Conservation (phyloP, 23 tunicate species). For the Diplosoma virens region DNA sequence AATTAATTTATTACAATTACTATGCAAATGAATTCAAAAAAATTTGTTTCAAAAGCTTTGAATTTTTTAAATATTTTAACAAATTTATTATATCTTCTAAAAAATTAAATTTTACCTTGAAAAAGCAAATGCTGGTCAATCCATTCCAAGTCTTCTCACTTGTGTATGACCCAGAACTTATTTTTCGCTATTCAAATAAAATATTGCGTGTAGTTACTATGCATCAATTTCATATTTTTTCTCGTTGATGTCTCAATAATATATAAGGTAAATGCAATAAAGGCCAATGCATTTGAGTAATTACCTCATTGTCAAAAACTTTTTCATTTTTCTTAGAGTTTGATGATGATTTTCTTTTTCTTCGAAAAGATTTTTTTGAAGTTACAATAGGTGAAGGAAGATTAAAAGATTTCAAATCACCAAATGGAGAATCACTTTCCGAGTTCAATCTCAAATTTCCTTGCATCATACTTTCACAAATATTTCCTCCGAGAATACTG, state of each 20-base stretch:
- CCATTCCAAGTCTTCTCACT: slow-evolving; percentile 68
- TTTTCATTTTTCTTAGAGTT: slow-evolving; percentile 58
- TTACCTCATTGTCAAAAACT: slow-evolving; percentile 78
- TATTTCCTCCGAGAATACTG: slow-evolving; percentile 43
- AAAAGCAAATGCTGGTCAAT: slow-evolving; percentile 50
- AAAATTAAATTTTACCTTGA: too few relatives aligned
- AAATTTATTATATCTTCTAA: too few relatives aligned
- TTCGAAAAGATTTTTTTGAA: slow-evolving; percentile 52
- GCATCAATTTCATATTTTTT: too few relatives aligned
- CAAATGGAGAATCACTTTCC: slow-evolving; percentile 30
- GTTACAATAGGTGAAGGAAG: slow-evolving; percentile 67
- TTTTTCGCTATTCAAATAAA: slow-evolving; percentile 49
- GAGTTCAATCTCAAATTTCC: slow-evolving; percentile 12
- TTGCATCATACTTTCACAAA: slow-evolving; percentile 24
- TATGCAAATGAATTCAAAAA: too few relatives aligned
- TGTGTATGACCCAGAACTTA: slow-evolving; percentile 72
- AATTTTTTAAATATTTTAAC: too few relatives aligned
- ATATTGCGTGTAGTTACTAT: too few relatives aligned
- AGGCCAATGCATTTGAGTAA: too few relatives aligned
- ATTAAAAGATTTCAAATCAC: slow-evolving; percentile 66
- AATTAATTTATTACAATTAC: too few relatives aligned
- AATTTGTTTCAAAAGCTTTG: too few relatives aligned
- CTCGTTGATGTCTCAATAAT: too few relatives aligned
- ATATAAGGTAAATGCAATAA: too few relatives aligned
- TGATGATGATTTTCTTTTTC: slow-evolving; percentile 77